Evolutionary conservation across 2,888 invertebrate species (phyloP), one percentile per base, ranked within the genome.

Genomic region (Thyatira batis): DNA sequence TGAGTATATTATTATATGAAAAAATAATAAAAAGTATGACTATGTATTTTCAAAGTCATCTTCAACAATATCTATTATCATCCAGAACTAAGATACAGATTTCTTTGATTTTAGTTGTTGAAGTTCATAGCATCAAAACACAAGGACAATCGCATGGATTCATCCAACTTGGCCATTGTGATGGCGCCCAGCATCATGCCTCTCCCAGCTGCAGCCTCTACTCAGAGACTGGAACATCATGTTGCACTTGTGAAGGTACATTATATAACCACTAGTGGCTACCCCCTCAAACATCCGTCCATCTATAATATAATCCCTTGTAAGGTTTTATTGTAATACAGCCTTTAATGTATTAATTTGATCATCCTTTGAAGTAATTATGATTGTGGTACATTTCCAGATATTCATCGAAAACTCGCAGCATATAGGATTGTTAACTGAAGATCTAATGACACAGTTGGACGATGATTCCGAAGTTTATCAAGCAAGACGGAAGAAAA

Each of bases 111-210:
- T 53, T 80, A 95, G 93, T 94, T 97, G 73, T 84, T 97, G 46
- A 92, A 94, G 66, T 94, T 93, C 71, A 94, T 98, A 27, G 94
- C 96, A 6, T 88, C 93, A 27, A 93, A 94, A 71, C 94, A 95
- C 50, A 92, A 93, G 49, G 92, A 93, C 49, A 98, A 98, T 81
- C 95, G 95, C 82, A 98, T 98, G 98, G 94, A 95, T 67, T 89
- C 94, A 0, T 94, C 95, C 51, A 98, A 98, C 87, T 89, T 98
- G 61, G 96, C 98, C 1, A 95, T 97, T 63, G 95, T 98, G 25
- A 92, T 98, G 79, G 95, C 97, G 0, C 98, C 98, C 0, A 97
- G 97, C 75, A 92, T 98, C 51, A 96, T 98, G 95, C 97, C 97
- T 0, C 86, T 95, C 10, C 94, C 95, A 51, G 94, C 95, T 59